Percentiles rank a stretch among this genome's conserved stretches.
Evolutionary conservation across 2,888 invertebrate genomes (phyloP).

Genomic region (Napeogenes inachia): DNA sequence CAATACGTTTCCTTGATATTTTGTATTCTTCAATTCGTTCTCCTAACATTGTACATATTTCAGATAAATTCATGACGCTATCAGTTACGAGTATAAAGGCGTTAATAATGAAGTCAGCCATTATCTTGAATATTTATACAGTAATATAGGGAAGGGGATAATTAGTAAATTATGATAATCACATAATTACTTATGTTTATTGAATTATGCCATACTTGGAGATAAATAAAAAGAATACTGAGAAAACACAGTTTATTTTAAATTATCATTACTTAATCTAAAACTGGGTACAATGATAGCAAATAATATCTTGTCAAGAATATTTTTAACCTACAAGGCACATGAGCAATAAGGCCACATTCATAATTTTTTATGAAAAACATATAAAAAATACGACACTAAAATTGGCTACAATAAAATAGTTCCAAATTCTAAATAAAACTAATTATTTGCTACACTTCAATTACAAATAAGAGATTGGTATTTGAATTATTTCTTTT

Average conservation of each 20-base stretch:
- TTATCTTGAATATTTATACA: neutral
- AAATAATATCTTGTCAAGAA: constrained; percentile 22
- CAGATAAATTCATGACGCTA: constrained; percentile 27
- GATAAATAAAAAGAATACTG: constrained; percentile 5
- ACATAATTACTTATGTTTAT: neutral
- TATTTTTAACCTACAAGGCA: constrained; percentile 15
- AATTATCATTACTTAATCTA: constrained; percentile 17
- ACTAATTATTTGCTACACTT: too few relatives aligned
- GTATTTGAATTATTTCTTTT: too few relatives aligned
- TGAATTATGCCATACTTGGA: constrained; percentile 4
- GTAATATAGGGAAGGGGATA: neutral
- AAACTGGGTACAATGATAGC: constrained; percentile 17
- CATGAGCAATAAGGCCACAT: constrained; percentile 13
- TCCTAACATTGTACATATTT: constrained; percentile 26
- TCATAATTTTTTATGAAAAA: constrained; percentile 3
- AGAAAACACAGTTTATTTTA: constrained; percentile 21
- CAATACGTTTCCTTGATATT: constrained; percentile 7
- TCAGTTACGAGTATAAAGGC: neutral
- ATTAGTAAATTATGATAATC: neutral
- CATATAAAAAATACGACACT: neutral
- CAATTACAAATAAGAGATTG: too few relatives aligned
- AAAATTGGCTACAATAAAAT: neutral
- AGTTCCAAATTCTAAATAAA: neutral
- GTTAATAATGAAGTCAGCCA: too few relatives aligned
- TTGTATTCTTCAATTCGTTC: constrained; percentile 24